Percentiles rank a stretch among this genome's conserved stretches.
Conservation (phyloP, 2,888 invertebrate genomes). For the Chouioia cunea region DNA sequence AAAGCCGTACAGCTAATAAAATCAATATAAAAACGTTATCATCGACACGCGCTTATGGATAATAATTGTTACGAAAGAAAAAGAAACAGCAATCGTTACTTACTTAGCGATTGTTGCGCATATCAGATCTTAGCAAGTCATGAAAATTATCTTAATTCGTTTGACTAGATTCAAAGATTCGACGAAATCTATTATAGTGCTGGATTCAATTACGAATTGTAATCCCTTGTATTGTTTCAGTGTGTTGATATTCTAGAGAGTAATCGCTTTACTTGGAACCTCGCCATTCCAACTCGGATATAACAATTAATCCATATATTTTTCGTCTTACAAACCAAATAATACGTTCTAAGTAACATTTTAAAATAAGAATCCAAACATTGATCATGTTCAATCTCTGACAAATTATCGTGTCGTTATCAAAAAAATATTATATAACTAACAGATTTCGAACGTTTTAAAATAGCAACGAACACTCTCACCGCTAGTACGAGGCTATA, state of each 20-base stretch:
- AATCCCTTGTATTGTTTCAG: conserved; percentile 5
- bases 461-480: too few relatives aligned
- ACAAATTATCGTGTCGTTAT: too few relatives aligned
- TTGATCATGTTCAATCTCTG: too few relatives aligned
- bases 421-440: too few relatives aligned
- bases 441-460: too few relatives aligned
- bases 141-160: conserved; percentile 15
- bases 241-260: neutral
- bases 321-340: conserved; percentile 5
- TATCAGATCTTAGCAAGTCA: conserved; percentile 9
- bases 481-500: neutral
- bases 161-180: conserved; percentile 31
- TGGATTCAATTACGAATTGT: neutral
- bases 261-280: neutral
- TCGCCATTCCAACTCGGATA: neutral
- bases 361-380: too few relatives aligned
- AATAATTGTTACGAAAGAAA: conserved; percentile 3
- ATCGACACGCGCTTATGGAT: neutral
- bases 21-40: neutral
- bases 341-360: too few relatives aligned
- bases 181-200: conserved; percentile 12
- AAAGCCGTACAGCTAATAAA: neutral
- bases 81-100: neutral
- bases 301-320: conserved; percentile 2
- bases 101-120: neutral